Conservation (phyloP, 2,797 vertebrate species). For the Melanotaenia pygmaea region DNA sequence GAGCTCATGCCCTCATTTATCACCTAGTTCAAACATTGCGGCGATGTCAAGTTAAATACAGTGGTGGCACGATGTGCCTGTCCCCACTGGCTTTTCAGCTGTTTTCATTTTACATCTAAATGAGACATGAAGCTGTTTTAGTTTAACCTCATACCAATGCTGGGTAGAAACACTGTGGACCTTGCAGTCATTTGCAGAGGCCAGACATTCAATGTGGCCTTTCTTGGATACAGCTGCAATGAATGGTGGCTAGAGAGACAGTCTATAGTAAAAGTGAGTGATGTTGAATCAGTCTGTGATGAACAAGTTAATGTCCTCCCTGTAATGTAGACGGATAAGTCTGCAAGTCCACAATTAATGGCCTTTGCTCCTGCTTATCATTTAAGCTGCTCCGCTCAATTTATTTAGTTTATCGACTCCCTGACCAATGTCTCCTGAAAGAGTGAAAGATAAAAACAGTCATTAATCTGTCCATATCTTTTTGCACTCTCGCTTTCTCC, state of each 20-base stretch:
- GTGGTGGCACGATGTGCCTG: not conserved
- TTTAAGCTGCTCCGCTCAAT: constrained; percentile 29
- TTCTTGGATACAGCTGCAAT: constrained; percentile 22
- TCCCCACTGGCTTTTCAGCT: not conserved
- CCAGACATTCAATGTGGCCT: not conserved
- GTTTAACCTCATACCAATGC: not conserved
- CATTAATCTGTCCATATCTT: constrained; percentile 34
- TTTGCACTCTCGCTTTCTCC: not conserved
- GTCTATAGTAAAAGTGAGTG: constrained; percentile 24
- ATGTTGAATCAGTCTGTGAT: constrained; percentile 35
- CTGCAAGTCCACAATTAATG: constrained; percentile 12
- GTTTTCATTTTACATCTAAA: not conserved
- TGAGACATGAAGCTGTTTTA: not conserved
- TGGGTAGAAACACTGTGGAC: not conserved
- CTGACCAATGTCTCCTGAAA: constrained; percentile 13
- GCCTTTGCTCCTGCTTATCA: constrained; percentile 33
- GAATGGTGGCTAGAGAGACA: constrained; percentile 14
- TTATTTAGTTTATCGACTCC: constrained; percentile 23
- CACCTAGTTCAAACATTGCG: not conserved
- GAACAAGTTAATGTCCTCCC: constrained; percentile 30
- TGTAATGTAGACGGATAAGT: constrained; percentile 9
- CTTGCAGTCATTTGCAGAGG: not conserved
- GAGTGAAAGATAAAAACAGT: constrained; percentile 23
- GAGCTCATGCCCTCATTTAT: not conserved
- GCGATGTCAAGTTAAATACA: not conserved